Percentiles rank a stretch among this genome's conserved stretches.
Evolutionary conservation across 2,888 invertebrate genomes (phyloP).

Genomic region (Ametastegia equiseti): DNA sequence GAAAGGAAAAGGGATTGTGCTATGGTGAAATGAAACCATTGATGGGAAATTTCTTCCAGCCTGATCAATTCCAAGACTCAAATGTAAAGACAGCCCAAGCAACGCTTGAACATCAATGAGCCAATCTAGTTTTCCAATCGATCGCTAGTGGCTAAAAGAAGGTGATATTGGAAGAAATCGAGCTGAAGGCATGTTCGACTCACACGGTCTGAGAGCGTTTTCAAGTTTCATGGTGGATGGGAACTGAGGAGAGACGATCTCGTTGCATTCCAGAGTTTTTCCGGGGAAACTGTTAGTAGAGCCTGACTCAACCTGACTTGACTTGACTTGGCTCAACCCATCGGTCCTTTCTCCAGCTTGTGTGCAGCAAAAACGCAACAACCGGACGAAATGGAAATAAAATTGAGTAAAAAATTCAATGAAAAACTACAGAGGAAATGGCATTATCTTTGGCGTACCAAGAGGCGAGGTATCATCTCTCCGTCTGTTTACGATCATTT

Average conservation of each 20-base stretch:
- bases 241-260: constrained; percentile 15
- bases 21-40: too few relatives aligned
- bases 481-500: constrained; percentile 23
- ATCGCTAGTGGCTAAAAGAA: background rate
- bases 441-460: constrained; percentile 20
- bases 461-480: background rate
- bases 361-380: background rate
- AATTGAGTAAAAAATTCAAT: background rate
- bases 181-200: background rate
- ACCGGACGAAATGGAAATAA: background rate
- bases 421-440: constrained; percentile 2
- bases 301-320: constrained; percentile 22
- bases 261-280: constrained; percentile 26
- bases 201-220: background rate
- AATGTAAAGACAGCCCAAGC: background rate
- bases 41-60: background rate
- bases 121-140: background rate
- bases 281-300: constrained; percentile 8
- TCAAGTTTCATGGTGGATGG: background rate
- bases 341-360: constrained; percentile 8
- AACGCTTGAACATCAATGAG: background rate
- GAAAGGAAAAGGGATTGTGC: too few relatives aligned
- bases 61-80: background rate
- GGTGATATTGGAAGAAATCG: background rate
- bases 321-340: background rate